phyloP scores from a whole-genome alignment of 2,888 invertebrate genomes.

The Stenichneumon culpator region DNA sequence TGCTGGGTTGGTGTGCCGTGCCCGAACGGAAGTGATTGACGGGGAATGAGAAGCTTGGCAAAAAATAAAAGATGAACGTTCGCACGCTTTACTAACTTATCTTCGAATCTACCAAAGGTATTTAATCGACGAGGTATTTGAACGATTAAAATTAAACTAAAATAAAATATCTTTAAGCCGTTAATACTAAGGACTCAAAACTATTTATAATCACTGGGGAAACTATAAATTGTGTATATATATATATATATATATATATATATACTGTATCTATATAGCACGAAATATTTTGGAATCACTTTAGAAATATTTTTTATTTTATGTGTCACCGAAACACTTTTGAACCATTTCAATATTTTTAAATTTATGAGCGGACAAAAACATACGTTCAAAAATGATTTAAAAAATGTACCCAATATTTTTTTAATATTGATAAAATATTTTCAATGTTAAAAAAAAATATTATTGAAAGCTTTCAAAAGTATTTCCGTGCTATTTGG shows the following conservation, averaged over 20 bases:
- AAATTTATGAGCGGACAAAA: too few species aligned
- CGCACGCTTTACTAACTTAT: constrained; percentile 48
- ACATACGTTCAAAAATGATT: too few species aligned
- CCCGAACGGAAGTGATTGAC: constrained; percentile 1
- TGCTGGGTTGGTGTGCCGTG: constrained; percentile 30
- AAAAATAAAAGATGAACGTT: constrained; percentile 13
- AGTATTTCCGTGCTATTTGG: too few species aligned
- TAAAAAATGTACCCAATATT: too few species aligned
- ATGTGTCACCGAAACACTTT: not conserved
- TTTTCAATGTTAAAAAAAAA: too few species aligned
- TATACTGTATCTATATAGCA: too few species aligned
- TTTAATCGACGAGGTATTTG: constrained; percentile 22
- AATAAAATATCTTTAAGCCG: constrained; percentile 27
- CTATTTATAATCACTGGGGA: not conserved
- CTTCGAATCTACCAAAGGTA: constrained; percentile 36
- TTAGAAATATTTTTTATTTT: too few species aligned
- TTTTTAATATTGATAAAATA: too few species aligned
- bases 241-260: too few species aligned
- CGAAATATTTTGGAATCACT: too few species aligned
- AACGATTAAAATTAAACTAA: constrained; percentile 12
- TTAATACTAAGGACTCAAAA: constrained; percentile 6
- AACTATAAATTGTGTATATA: not conserved
- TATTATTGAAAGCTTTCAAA: too few species aligned
- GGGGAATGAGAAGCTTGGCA: not conserved
- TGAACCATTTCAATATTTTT: too few species aligned